Evolutionary conservation across 64 coral and sea anemone species (phyloP), one percentile per base, ranked within the genome.

Genomic region (Hydrozoanthus tunicans): DNA sequence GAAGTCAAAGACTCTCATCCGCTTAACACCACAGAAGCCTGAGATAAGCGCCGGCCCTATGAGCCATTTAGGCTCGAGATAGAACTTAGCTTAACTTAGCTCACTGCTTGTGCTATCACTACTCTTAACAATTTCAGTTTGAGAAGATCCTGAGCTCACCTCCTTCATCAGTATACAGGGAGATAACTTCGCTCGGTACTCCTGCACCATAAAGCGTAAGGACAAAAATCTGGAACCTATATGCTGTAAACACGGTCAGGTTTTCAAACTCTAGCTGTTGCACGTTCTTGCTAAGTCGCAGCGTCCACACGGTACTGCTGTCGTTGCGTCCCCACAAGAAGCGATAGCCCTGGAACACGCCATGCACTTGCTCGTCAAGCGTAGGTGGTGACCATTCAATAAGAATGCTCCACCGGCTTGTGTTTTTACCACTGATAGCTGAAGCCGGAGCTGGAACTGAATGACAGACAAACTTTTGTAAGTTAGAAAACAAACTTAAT

Each of bases 381-480:
- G 9, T 15, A 69, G 73, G 54, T 6, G 83, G 55, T 3, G 23
- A 7, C 83, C 83, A 86, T 23, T 74, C 8, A 11, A 86, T 14
- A 27, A 74, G 53, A 70, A 86, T 73, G 53, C 83, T 86, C 68
- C 23, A 73, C 9, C 23, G 67, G 53, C 83, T 58, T 2, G 82
- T 86, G n/a, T 70, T 71, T 4, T 58, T 7, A 1, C 82, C 82
- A 17, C 17, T 58, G n/a, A 58, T 13, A 26, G 0, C 53, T 15
- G 64, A 1, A 1, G n/a, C 51, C 10, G 64, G 65, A 23, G 82
- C 82, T 58, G 66, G 82, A 86, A 86, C 82, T 86, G 57, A 13
- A 58, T 15, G 6, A 53, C 8, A 83, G 56, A 88, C 64, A 96
- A 92, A 58, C 93, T 96, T 79, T 96, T 96, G 32, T 43, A 1